Evolutionary conservation across 2,888 invertebrate genomes (phyloP), one percentile per base, ranked within the genome.

Genomic region (Machimus atricapillus): DNA sequence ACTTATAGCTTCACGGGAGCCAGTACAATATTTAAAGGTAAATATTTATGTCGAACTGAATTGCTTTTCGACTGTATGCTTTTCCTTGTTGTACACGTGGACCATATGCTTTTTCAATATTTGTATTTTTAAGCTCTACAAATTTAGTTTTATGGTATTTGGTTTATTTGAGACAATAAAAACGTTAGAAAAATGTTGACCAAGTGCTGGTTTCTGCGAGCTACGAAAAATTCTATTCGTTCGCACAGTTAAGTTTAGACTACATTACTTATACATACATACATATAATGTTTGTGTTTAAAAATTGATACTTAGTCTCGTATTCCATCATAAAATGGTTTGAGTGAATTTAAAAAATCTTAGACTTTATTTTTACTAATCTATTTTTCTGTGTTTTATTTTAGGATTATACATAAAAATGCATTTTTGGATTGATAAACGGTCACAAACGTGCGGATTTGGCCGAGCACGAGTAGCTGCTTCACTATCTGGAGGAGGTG

Each of bases 381-480:
- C 3, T 66, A 23, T 23, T 23, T 23, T 66, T 1, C 9, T 23
- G 23, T 66, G 19, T 56, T 52, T 6, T 52, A 2, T 23, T 66
- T 79, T 46, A 79, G 79, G 79, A 56, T 14, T 12, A 16, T 66
- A n/a, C n/a, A 34, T 14, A 34, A 87, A 77, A 46, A 97, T 96
- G 96, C 96, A 97, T 96, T 96, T 97, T 94, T 97, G 96, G 96
- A 96, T 96, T 92, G 96, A 96, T 93, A 96, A 96, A 93, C 95
- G 96, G 91, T 95, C 96, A 92, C 95, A 96, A 92, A 93, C 94
- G 94, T 96, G 96, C 93, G 95, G 95, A 90, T 96, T 96, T 91
- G 96, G 96, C 91, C 94, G 96, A 90, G 95, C 95, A 90, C 94
- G 95, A 89, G 94, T 95, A 89, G 95, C 95, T 89, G 94, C 95